Base-by-base conservation (phyloP, 2,113 vertebrate genomes). In the Ceratotherium simum region DNA sequence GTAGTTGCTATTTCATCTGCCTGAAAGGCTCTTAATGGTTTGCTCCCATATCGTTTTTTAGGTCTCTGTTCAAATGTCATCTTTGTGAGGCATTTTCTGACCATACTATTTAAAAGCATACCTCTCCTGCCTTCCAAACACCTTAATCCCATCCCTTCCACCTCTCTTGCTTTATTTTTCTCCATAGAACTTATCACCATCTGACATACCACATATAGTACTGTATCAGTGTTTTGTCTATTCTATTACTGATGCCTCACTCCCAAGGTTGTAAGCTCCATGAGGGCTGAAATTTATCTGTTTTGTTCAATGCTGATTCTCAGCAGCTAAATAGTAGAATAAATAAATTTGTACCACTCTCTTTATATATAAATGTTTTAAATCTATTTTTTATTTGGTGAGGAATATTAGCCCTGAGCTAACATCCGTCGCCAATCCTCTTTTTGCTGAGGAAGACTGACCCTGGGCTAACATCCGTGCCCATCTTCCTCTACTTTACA, bases 261-360 rank as follows among this genome's bases (percentile, higher is more conserved):
- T n/a, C 42, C 27, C 23, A 64, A 83, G 54, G 90, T 1, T 67
- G 1, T 64, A 92, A 93, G 27, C 6, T 64, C 80, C 23, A 60
- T n/a, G 20, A 85, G 5, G 54, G 33, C 8, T 60, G 67, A 29
- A 58, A 84, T 65, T 65, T 60, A 89, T 70, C 29, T 81, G 16
- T 42, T 96, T 96, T 93, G 76, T 85, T 96, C 16, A 88, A 31
- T 84, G 33, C 73, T 69, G 46, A 88, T 58, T 42, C 39, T 85
- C 5, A 82, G 46, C 23, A 78, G 1, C 56, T 33, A 93, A 67
- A 60, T 1, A 67, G 51, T 6, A 85, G 46, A 80, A 73, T 36
- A 39, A 92, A 67, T 54, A 83, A 88, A 91, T 75, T 67, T 80
- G 21, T 80, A 93, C 20, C 18, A 51, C 36, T 46, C 20, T 90